These are phyloP conservation scores for Gopherus flavomarginatus DNA, from an alignment of 2,113 vertebrate species.

Conservation along the genomic window DNA sequence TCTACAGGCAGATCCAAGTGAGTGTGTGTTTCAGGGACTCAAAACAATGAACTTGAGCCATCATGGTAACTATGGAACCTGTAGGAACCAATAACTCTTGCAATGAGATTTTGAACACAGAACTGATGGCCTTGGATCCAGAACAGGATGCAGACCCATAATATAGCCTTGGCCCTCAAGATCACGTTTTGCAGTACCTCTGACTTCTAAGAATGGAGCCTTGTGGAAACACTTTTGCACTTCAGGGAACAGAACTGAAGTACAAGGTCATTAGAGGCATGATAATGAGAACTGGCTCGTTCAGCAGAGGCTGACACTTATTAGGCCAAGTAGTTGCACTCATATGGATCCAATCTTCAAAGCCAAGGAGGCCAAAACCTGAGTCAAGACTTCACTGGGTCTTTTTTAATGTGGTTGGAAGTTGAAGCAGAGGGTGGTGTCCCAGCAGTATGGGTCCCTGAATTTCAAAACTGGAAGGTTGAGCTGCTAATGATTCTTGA, in stretches of 20 bases:
- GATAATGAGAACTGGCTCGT: background rate
- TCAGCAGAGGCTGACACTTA: background rate
- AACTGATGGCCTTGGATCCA: background rate
- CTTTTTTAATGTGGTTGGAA: background rate
- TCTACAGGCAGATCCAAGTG: background rate
- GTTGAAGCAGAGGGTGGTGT: background rate
- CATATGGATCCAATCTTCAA: background rate
- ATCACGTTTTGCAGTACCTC: background rate
- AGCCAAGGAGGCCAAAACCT: background rate
- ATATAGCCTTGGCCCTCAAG: background rate
- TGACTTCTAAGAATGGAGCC: background rate
- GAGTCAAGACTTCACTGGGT: background rate
- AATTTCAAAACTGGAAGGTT: background rate
- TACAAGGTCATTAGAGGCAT: background rate
- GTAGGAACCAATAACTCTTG: background rate
- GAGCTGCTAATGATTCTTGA: background rate
- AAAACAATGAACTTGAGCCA: background rate
- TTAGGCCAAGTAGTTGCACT: background rate
- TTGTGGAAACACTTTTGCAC: background rate
- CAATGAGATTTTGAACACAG: background rate
- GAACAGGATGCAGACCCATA: background rate
- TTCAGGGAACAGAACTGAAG: background rate
- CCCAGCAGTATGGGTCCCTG: background rate
- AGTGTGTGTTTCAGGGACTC: background rate
- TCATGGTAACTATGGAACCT: background rate